Evolutionary conservation across 2,797 vertebrate genomes (phyloP).

Genomic region (Miichthys miiuy): DNA sequence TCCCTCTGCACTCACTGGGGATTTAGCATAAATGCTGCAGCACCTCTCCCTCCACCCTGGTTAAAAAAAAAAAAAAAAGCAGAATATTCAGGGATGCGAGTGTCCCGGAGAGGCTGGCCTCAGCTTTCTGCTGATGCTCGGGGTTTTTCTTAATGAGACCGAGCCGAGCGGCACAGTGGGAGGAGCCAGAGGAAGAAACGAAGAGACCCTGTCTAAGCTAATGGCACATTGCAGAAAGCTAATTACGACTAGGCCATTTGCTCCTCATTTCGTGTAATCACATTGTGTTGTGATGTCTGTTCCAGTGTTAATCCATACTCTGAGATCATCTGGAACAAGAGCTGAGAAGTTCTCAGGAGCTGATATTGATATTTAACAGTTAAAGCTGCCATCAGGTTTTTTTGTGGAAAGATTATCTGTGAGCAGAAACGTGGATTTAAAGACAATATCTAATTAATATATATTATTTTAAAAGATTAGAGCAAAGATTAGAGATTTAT

Average conservation of each 20-base stretch:
- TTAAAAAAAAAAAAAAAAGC: slow-evolving; percentile 2
- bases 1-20: slow-evolving; percentile 28
- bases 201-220: slow-evolving; percentile 26
- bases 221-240: slow-evolving; percentile 33
- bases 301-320: background rate
- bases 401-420: background rate
- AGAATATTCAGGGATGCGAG: slow-evolving; percentile 41
- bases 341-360: background rate
- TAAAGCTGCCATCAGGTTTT: background rate
- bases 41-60: background rate
- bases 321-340: background rate
- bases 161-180: slow-evolving; percentile 27
- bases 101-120: slow-evolving; percentile 21
- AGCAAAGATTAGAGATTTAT: too few species aligned
- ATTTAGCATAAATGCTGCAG: slow-evolving; percentile 38
- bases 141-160: slow-evolving; percentile 63
- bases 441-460: background rate
- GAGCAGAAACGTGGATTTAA: background rate
- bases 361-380: background rate
- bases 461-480: background rate
- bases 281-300: slow-evolving; percentile 22
- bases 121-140: slow-evolving; percentile 54
- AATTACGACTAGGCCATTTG: slow-evolving; percentile 39
- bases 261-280: slow-evolving; percentile 21
- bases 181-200: slow-evolving; percentile 12